These are phyloP conservation scores for Panthera tigris DNA, from an alignment of 2,113 vertebrate genomes.

Conservation along the genomic window DNA sequence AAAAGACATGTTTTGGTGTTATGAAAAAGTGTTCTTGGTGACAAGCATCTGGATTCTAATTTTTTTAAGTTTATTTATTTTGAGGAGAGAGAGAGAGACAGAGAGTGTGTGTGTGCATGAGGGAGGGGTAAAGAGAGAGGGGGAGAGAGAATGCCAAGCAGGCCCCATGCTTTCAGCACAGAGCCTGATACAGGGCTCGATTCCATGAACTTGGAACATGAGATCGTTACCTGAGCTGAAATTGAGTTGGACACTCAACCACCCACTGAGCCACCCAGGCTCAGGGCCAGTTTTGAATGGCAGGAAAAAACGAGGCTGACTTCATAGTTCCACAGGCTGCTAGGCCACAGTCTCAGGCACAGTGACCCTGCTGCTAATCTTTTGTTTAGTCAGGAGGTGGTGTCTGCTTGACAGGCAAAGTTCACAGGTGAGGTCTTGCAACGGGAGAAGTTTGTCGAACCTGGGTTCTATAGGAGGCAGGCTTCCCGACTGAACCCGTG, in stretches of 20 bases:
- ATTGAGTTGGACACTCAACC: too few species aligned
- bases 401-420: not conserved
- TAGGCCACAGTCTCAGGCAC: not conserved
- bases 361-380: not conserved
- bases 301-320: rapidly evolving
- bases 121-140: too few species aligned
- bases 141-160: too few species aligned
- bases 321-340: rapidly evolving
- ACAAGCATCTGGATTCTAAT: not conserved
- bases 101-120: too few species aligned
- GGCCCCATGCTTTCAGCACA: too few species aligned
- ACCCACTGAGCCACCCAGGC: too few species aligned
- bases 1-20: not conserved
- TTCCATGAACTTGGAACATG: too few species aligned
- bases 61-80: too few species aligned
- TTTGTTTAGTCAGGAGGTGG: not conserved
- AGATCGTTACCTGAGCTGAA: too few species aligned
- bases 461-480: not conserved
- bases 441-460: not conserved
- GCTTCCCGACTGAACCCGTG: not conserved
- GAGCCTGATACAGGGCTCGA: too few species aligned
- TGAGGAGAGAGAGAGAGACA: too few species aligned
- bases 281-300: not conserved
- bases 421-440: not conserved
- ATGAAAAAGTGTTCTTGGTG: not conserved